Evolutionary conservation across 2,113 vertebrate species (phyloP).

Genomic region (Acrocephalus kingi): DNA sequence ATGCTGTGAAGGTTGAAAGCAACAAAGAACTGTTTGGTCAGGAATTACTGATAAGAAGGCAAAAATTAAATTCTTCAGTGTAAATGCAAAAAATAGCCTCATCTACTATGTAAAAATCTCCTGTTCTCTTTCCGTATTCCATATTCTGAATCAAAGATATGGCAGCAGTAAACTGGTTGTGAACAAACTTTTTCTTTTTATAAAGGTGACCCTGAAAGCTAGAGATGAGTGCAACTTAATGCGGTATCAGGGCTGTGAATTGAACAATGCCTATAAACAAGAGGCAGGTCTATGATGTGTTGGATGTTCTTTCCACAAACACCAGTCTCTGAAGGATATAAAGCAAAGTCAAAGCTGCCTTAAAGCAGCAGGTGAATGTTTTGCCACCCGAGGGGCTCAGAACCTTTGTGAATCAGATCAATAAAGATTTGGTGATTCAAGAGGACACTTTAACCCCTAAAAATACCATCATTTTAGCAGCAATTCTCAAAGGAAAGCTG

Average conservation of each 20-base stretch:
- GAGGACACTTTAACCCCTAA: background rate
- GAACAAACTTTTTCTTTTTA: background rate
- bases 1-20: background rate
- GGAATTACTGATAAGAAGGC: background rate
- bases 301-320: background rate
- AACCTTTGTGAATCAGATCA: background rate
- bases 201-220: background rate
- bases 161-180: background rate
- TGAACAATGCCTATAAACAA: background rate
- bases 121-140: background rate
- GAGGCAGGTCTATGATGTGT: background rate
- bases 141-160: background rate
- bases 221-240: background rate
- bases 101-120: background rate
- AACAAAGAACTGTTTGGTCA: background rate
- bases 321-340: background rate
- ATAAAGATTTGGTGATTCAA: background rate
- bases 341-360: background rate
- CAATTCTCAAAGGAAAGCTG: background rate
- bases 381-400: background rate
- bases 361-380: background rate
- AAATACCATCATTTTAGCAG: conserved; percentile 4
- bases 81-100: background rate
- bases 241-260: background rate
- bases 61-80: background rate